Evolutionary conservation across 1,140 invertebrate genomes (phyloP).

Genomic region (Tribolium madens): DNA sequence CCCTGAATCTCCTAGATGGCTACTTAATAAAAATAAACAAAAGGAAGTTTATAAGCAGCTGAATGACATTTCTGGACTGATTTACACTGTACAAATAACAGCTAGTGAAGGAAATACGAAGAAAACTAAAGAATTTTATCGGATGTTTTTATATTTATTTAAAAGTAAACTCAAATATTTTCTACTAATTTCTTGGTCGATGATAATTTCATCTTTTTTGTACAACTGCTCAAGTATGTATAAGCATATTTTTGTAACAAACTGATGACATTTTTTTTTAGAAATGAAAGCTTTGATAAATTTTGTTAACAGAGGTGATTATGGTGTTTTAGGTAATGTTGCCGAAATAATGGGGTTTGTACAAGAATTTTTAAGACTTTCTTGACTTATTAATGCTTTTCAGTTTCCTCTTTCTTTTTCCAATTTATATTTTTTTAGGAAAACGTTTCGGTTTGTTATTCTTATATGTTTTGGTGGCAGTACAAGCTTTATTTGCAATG

Average conservation of each 20-base stretch:
- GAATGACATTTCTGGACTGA: slow-evolving; percentile 5
- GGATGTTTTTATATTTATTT: neutral
- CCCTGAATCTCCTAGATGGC: slow-evolving; percentile 2
- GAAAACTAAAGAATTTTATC: neutral
- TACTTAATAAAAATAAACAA: slow-evolving; percentile 6
- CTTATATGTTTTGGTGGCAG: neutral
- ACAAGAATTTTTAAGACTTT: neutral
- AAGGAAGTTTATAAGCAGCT: neutral
- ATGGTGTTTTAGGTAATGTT: neutral
- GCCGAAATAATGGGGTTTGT: neutral
- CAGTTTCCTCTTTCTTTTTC: neutral
- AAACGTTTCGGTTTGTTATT: neutral
- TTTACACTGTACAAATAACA: neutral
- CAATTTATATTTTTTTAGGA: neutral
- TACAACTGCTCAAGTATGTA: neutral
- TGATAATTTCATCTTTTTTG: neutral
- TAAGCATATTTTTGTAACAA: neutral
- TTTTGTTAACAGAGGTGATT: neutral
- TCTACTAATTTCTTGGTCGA: neutral
- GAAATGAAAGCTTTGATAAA: neutral
- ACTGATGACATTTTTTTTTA: neutral
- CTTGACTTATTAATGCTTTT: neutral
- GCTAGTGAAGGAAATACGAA: neutral
- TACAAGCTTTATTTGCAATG: neutral
- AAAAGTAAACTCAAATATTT: neutral